Base-by-base conservation (phyloP, 2,888 invertebrate species). In the Chrysina gloriosa region DNA sequence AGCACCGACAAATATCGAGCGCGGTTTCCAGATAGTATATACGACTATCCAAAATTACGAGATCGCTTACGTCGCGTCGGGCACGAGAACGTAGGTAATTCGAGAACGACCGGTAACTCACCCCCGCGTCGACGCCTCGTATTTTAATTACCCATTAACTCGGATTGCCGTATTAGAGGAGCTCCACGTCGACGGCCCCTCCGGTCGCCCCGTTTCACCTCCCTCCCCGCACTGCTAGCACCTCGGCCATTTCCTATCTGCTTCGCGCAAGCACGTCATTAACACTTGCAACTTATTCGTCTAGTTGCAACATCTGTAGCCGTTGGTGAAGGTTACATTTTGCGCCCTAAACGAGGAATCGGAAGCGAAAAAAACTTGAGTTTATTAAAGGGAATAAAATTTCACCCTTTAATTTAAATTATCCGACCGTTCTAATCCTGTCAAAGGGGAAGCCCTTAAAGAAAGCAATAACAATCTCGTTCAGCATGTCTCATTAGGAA, bases 81-180 rank as follows among this genome's bases (percentile, higher is more conserved):
- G n/a, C n/a, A n/a, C n/a, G n/a, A n/a, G n/a, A n/a, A 45, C 45
- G 7, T 21, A 45, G 45, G 45, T 45, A 45, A 19, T 45, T 45
- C 45, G 21, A 45, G 45, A 16, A n/a, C n/a, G 27, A 61, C 27
- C 58, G 58, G 27, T 61, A 61, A 61, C 58, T 61, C 27, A 61
- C 58, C 14, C 27, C 58, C 39, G 58, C 45, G 58, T 42, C 58
- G 58, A 61, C 58, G 58, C 27, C 39, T 61, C 42, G 58, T 61
- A 61, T 61, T 61, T 58, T 61, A 61, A 61, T 61, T 61, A 61
- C 58, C 58, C 39, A 61, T 61, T 61, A 61, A 29, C 42, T 16
- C 27, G 58, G 29, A 61, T 61, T 42, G 58, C 42, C 42, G 58
- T 45, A 61, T 61, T 61, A 61, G 42, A 27, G 58, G n/a, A n/a